Conservation (phyloP, 2,113 vertebrate species). For the Cichladusa arquata region DNA sequence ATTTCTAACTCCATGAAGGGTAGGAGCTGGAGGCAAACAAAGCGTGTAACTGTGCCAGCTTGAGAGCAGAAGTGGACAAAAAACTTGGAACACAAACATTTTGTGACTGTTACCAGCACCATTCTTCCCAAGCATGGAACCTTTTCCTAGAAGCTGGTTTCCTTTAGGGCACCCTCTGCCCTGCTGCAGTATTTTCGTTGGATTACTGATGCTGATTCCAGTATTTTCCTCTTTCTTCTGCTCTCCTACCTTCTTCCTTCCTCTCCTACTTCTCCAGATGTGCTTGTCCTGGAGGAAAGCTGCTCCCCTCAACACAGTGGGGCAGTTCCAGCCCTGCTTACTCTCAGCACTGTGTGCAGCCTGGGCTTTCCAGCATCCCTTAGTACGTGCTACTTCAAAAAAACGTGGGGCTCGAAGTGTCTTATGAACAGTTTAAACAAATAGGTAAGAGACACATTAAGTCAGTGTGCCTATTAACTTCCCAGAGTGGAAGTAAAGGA, state of each 20-base stretch:
- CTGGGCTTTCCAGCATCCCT: background rate
- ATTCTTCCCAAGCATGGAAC: background rate
- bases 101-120: background rate
- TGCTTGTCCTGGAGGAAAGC: background rate
- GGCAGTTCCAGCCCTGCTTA: background rate
- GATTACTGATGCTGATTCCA: background rate
- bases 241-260: background rate
- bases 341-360: background rate
- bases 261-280: background rate
- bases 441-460: background rate
- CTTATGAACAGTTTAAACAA: background rate
- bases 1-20: background rate
- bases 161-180: background rate
- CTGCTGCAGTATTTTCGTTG: background rate
- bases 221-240: background rate
- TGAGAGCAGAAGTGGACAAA: background rate
- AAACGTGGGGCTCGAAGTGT: background rate
- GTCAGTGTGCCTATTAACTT: background rate
- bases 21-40: background rate
- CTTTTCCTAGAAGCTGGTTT: background rate
- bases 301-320: background rate
- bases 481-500: background rate
- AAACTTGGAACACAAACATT: background rate
- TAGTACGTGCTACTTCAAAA: background rate
- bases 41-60: fast-evolving